These are phyloP conservation scores for Pangasius djambal DNA, from an alignment of 2,797 vertebrate species.

Conservation along the genomic window DNA sequence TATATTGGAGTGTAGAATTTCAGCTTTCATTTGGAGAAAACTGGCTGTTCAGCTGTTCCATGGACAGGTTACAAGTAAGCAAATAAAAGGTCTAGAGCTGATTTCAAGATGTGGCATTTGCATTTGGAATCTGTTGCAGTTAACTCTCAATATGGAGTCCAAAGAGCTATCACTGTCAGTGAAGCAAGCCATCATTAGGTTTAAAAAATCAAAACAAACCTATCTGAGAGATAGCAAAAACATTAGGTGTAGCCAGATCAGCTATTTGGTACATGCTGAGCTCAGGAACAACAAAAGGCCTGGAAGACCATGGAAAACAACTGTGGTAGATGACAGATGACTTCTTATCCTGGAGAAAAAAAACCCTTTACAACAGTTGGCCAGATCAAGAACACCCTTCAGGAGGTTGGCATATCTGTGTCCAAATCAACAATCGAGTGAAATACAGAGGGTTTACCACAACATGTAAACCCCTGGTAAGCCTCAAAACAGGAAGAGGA, in stretches of 20 bases:
- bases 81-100: neutral
- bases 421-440: neutral
- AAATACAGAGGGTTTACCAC: neutral
- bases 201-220: neutral
- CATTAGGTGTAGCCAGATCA: conserved; percentile 51
- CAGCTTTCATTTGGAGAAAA: neutral
- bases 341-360: neutral
- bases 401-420: conserved; percentile 24
- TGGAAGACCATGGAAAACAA: neutral
- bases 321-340: neutral
- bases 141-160: neutral
- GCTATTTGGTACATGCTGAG: conserved; percentile 14
- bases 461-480: neutral
- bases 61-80: neutral
- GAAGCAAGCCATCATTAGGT: neutral
- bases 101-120: neutral
- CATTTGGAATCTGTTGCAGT: neutral
- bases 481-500: neutral
- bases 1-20: neutral
- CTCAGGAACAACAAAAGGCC: neutral
- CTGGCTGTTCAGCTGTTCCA: neutral
- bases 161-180: too few relatives aligned
- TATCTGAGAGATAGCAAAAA: conserved; percentile 33
- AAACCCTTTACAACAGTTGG: conserved; percentile 5
- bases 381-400: conserved; percentile 27